Percentiles rank a stretch among this genome's conserved stretches.
Evolutionary conservation across 2,797 vertebrate genomes (phyloP).

Genomic region (Platyrinchus mystaceus): DNA sequence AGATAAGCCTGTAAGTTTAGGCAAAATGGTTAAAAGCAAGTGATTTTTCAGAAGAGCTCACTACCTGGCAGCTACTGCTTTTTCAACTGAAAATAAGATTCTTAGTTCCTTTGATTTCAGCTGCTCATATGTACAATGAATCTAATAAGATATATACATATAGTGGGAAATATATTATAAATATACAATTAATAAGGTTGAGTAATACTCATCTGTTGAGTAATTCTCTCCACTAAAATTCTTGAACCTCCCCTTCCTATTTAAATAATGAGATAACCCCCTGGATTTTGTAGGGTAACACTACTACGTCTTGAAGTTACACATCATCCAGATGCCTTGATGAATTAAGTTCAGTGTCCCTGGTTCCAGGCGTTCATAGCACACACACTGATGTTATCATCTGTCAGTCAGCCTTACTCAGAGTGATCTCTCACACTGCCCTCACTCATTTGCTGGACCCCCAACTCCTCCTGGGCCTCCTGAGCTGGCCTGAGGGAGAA

Average conservation of each 20-base stretch:
- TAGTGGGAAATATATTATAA: not conserved
- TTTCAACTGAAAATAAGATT: not conserved
- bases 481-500: not conserved
- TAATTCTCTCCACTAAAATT: not conserved
- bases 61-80: not conserved
- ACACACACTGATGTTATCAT: not conserved
- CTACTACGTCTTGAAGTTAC: not conserved
- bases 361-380: not conserved
- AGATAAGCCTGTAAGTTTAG: not conserved
- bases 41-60: not conserved
- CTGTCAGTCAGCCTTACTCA: not conserved
- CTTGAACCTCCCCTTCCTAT: not conserved
- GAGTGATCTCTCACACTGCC: not conserved
- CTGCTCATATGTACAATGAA: not conserved
- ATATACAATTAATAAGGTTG: not conserved
- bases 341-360: not conserved
- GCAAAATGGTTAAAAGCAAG: not conserved
- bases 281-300: not conserved
- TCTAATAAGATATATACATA: not conserved
- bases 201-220: not conserved
- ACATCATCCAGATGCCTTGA: not conserved
- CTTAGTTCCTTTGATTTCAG: not conserved
- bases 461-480: not conserved
- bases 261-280: not conserved
- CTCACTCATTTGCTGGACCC: not conserved